Evolutionary conservation across 2,797 vertebrate genomes (phyloP), one percentile per base, ranked within the genome.

Genomic region (Diplodus puntazzo): DNA sequence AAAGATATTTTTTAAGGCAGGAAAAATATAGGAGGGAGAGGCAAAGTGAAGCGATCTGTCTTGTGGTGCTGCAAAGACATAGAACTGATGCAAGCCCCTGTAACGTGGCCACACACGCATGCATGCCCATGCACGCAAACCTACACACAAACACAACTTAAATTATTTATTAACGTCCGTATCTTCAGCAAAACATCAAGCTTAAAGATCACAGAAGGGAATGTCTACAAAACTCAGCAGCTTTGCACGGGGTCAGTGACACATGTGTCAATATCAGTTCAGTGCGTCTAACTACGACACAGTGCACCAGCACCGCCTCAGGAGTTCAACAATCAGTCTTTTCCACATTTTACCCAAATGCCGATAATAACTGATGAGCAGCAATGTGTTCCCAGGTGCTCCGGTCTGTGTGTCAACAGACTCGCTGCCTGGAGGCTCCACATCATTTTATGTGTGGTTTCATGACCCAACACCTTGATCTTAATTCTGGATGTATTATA

Each of bases 1-100:
- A 84, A 64, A 62, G 23, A 42, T 54, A 75, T 63, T 83, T 86
- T 84, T 70, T 34, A 73, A 87, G 69, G 76, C 58, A 77, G 71
- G 59, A 68, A 87, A 86, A 81, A 88, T 75, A 82, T 46, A 66
- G 48, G 61, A 79, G 73, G 34, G 46, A 74, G 76, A 83, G 72
- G 88, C 42, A 73, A 87, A 87, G 85, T 68, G 59, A 55, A 79
- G 71, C 9, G 3, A 66, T 79, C 61, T 88, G 75, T 91, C 90
- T 89, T 87, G 68, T 87, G 69, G 61, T 55, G 61, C 75, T 83
- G 79, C 77, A 86, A 84, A 89, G 73, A 71, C 82, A 80, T 77
- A 63, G 65, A 82, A 84, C 70, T 92, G 92, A 92, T 88, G 91
- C 90, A 93, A 92, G 83, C 61, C 75, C 57, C 49, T 89, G 90